Evolutionary conservation across 2,797 vertebrate species (phyloP), one percentile per base, ranked within the genome.

Genomic region (Chloroceryle amazona): DNA sequence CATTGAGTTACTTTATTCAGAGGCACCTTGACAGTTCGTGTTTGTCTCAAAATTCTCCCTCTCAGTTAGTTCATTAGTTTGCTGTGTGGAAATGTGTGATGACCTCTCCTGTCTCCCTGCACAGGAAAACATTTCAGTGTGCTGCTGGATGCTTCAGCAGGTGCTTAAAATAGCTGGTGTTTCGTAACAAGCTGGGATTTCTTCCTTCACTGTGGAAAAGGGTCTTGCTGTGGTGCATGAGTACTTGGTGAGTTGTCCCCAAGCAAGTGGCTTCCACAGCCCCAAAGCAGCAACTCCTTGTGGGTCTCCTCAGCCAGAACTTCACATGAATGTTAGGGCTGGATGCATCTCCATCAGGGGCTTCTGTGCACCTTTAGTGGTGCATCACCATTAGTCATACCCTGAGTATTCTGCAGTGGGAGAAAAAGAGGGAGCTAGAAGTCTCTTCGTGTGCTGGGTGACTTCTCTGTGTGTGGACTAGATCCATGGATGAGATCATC

Each of bases 131-230:
- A 42, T 92, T 81, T 62, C 66, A n/a, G 26, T 65, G 52, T 76
- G 74, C 55, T 90, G 51, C 63, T 96, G 86, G 84, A 42, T 84
- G 80, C 82, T 86, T 95, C 71, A 92, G 90, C 51, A 67, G 65
- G 60, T 82, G 51, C 96, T 93, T 96, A 89, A 96, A 95, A 93
- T 93, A 96, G 89, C 70, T 35, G 29, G 13, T 63, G 91, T 89
- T 97, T 96, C 31, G 9, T 94, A 93, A 93, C 63, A 74, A 65
- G 41, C 80, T 63, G 70, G 44, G 49, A 86, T 89, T 95, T 94
- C 86, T 96, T 62, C 62, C 65, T 89, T 88, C 80, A 9, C 42
- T 52, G n/a, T 91, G 51, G 20, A 62, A 66, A 49, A 83, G 57
- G 61, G n/a, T n/a, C 84, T 86, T 71, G 72, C 65, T 83, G 61